A percentile compares a stretch with the other conserved stretches of the same genome.
Conservation (phyloP, 2,113 vertebrate species). For the Otocyon megalotis region DNA sequence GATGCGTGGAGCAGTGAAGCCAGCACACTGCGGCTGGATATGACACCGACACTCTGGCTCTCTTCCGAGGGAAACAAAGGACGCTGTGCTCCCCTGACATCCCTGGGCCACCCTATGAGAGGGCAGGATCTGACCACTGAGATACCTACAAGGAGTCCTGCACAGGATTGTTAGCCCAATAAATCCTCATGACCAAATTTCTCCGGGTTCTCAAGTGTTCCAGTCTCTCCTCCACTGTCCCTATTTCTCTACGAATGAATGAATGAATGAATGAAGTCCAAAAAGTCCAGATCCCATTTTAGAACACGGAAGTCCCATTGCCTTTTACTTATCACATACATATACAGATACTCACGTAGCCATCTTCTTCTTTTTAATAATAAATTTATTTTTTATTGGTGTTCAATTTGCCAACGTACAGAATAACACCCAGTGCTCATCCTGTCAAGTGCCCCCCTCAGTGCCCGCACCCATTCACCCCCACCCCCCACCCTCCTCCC, state of each 20-base stretch:
- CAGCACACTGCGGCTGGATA: neutral
- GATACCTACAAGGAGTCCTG: neutral
- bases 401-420: too few species aligned
- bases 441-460: too few species aligned
- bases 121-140: neutral
- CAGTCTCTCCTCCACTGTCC: neutral
- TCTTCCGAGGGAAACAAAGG: neutral
- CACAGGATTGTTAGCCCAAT: neutral
- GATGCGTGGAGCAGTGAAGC: neutral
- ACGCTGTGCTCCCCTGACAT: neutral
- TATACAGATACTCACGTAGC: neutral
- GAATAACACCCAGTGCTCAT: too few species aligned
- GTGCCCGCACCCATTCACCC: too few species aligned
- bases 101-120: neutral
- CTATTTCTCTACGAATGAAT: neutral
- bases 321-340: neutral
- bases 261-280: neutral
- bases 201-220: neutral
- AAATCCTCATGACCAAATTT: neutral
- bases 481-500: too few species aligned
- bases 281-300: neutral
- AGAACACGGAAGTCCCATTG: neutral
- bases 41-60: neutral
- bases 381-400: too few species aligned
- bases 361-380: neutral